Evolutionary conservation across 2,888 invertebrate species (phyloP), one percentile per base, ranked within the genome.

Genomic region (Proisotoma minuta): DNA sequence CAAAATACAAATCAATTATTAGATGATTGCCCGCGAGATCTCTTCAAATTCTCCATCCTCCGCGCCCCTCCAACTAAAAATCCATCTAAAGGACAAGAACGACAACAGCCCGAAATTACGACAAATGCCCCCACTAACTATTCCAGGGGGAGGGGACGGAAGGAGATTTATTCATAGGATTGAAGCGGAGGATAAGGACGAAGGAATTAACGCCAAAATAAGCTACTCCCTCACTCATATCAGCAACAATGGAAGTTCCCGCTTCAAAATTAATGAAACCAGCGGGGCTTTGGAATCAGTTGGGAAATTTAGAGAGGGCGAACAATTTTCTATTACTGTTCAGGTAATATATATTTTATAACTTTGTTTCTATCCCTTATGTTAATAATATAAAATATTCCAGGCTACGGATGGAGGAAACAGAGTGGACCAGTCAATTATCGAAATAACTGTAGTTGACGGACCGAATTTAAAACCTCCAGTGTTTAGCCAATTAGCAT

Each of bases 141-240:
- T 93, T 1, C 89, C 90, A 10, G 90, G 90, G 23, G 89, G 87
- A 1, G 89, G 87, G 1, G 84, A 88, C 73, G 85, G 85, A 40
- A 80, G 85, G 63, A 82, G 85, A 53, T 80, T 83, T 69, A 85
- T 89, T 26, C 83, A 86, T 68, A 85, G 85, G 86, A 84, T 89
- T 65, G 84, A 86, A 75, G 93, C 91, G 0, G 84, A 85, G 10
- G 93, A 93, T 77, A 88, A 89, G 75, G 93, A 93, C 78, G 87
- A 87, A 76, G 91, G 89, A 63, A 85, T 87, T 75, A 91, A 92
- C 78, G 91, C 91, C 22, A 84, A 85, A 59, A 83, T 92, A 64
- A 84, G 84, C 40, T 94, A 91, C 80, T 87, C 87, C 73, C 89
- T 94, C 69, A 89, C 89, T 77, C 92, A 93, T 79, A 89, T 93